Conservation (phyloP, 2,888 invertebrate species). For the Lepidocyrtinus sp. region DNA sequence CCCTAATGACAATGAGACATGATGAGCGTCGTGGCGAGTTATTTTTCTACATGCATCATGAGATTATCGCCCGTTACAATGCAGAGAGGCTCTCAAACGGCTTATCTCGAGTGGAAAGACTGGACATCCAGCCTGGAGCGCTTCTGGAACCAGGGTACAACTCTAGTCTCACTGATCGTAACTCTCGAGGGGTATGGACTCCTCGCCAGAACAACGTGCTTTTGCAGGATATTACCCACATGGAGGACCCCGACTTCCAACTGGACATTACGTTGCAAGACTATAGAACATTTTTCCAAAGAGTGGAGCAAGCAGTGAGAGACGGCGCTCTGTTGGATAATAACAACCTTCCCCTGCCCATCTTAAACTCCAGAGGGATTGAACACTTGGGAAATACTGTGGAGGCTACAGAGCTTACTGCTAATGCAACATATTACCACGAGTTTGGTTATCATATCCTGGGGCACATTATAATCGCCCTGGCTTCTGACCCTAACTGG, state of each 20-base stretch:
- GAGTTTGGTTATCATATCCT: slow-evolving; percentile 40
- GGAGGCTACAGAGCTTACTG: slow-evolving; percentile 45
- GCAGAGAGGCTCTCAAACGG: slow-evolving; percentile 51
- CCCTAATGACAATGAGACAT: background rate
- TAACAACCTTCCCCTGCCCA: slow-evolving; percentile 21
- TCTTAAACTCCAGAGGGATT: slow-evolving; percentile 41
- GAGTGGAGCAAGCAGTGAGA: too few species aligned
- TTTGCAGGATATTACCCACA: background rate
- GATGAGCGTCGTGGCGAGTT: background rate
- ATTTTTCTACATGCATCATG: slow-evolving; percentile 4
- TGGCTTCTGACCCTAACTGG: slow-evolving; percentile 43
- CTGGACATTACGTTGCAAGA: background rate
- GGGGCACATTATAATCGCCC: slow-evolving; percentile 50
- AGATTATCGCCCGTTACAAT: slow-evolving; percentile 27
- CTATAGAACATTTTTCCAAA: background rate
- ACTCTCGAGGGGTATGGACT: slow-evolving; percentile 37
- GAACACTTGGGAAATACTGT: slow-evolving; percentile 42
- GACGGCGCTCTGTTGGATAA: slow-evolving; percentile 3
- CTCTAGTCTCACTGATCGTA: slow-evolving; percentile 42
- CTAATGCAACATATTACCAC: slow-evolving; percentile 42
- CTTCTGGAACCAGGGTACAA: slow-evolving; percentile 42
- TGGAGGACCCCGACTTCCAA: slow-evolving; percentile 11
- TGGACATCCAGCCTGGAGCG: slow-evolving; percentile 3
- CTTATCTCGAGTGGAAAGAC: slow-evolving; percentile 5
- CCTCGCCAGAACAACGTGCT: background rate